A percentile compares a stretch with the other conserved stretches of the same genome.
phyloP scores from a whole-genome alignment of 2,888 invertebrate species.

The Plebejus anna region DNA sequence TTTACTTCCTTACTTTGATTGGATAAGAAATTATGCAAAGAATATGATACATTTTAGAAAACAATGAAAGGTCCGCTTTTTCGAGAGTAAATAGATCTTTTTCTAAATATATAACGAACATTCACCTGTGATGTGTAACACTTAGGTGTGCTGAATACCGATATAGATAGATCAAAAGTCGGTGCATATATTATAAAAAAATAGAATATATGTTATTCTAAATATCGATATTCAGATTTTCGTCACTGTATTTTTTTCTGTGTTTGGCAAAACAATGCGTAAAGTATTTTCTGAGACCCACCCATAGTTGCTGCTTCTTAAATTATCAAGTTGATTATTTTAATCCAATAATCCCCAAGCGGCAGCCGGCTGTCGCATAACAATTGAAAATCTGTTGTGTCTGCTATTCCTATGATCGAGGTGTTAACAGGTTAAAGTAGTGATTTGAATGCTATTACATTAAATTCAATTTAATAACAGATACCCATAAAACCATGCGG shows the following conservation, averaged over 20 bases:
- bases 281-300: not conserved
- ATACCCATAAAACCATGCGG: not conserved
- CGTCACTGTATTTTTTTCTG: not conserved
- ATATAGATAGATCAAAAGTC: conserved; percentile 42
- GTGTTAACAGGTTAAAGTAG: not conserved
- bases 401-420: too few relatives aligned
- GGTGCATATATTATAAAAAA: not conserved
- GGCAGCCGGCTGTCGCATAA: too few relatives aligned
- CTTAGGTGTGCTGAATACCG: conserved; percentile 48
- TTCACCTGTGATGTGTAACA: conserved; percentile 52
- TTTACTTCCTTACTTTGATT: not conserved
- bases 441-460: not conserved
- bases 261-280: not conserved
- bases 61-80: not conserved
- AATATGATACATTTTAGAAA: not conserved
- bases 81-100: conserved; percentile 28
- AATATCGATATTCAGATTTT: not conserved
- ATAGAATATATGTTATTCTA: not conserved
- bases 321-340: not conserved
- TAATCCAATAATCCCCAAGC: too few relatives aligned
- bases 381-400: too few relatives aligned
- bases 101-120: conserved; percentile 52
- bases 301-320: not conserved
- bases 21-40: not conserved
- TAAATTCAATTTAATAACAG: not conserved